Base-by-base conservation (phyloP, 2,888 invertebrate species). In the Lampropteryx suffumata region DNA sequence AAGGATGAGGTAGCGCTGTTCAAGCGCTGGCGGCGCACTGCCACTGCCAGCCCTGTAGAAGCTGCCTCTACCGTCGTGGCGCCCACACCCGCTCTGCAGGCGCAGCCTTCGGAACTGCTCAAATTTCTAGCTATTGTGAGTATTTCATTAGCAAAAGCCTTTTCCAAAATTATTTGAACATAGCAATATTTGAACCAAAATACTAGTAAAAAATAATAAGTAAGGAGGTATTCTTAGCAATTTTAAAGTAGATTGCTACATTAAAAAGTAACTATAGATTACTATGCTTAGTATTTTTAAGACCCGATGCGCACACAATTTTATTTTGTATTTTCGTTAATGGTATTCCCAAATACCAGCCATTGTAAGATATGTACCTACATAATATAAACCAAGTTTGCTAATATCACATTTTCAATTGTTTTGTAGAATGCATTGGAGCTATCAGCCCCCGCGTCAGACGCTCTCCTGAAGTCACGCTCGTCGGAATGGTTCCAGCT, bases 371-470 rank as follows among this genome's bases (percentile, higher is more conserved):
- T 17, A 17, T 3, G 2, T 17, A 17, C 4, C 17, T 17, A 17
- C 2, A 3, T 3, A 4, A 17, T 3, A 17, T 17, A 35, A 35
- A 35, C 26, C 21, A 21, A 21, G 21, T 9, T 33, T 32, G 0
- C 48, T 55, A 48, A 55, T 40, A 17, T 53, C 21, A n/a, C n/a
- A 11, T 57, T 69, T 76, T 64, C 58, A 66, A 63, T 84, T 79
- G 1, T 26, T 76, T 92, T 93, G 41, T 91, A 97, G 97, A 97
- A 97, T 85, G 97, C 98, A 29, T 90, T 98, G 73, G 97, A 98
- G 78, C 88, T 98, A 70, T 96, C 96, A 57, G 97, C 96, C 12
- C 97, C 98, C 36, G 97, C 97, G 52, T 96, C 96, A 67, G 97
- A 97, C 73, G 93, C 96, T 43, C 87, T 98, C 36, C 84, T 97